These are phyloP conservation scores for Martes flavigula DNA, from an alignment of 2,797 vertebrate genomes.

Conservation along the genomic window DNA sequence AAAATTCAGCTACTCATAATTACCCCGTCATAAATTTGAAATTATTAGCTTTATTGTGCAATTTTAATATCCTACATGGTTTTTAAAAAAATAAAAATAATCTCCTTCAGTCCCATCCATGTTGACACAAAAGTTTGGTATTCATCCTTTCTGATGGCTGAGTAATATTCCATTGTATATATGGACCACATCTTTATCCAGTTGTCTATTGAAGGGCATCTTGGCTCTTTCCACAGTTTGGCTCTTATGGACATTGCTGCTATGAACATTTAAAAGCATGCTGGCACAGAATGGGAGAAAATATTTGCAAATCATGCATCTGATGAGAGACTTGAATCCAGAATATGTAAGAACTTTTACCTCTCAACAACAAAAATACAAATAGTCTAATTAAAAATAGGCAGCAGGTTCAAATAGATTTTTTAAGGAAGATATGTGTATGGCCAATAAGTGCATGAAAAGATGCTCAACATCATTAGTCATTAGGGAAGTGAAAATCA, in stretches of 20 bases:
- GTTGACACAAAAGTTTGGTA: too few relatives aligned
- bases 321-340: not conserved
- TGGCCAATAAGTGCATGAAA: not conserved
- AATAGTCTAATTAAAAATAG: not conserved
- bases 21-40: not conserved
- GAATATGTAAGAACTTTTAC: not conserved
- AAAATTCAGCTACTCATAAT: not conserved
- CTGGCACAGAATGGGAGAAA: not conserved
- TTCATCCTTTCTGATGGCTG: too few relatives aligned
- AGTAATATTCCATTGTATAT: too few relatives aligned
- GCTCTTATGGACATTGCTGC: too few relatives aligned
- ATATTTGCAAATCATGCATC: not conserved
- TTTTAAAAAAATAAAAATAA: not conserved
- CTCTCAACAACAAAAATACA: not conserved
- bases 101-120: too few relatives aligned
- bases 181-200: too few relatives aligned
- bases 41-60: not conserved
- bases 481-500: not conserved
- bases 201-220: too few relatives aligned
- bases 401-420: not conserved
- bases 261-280: not conserved
- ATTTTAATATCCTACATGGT: not conserved
- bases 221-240: too few relatives aligned
- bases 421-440: not conserved
- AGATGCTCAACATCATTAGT: not conserved